These are phyloP conservation scores for Drosophila prostipennis DNA, from an alignment of 2,888 invertebrate species.

Conservation along the genomic window DNA sequence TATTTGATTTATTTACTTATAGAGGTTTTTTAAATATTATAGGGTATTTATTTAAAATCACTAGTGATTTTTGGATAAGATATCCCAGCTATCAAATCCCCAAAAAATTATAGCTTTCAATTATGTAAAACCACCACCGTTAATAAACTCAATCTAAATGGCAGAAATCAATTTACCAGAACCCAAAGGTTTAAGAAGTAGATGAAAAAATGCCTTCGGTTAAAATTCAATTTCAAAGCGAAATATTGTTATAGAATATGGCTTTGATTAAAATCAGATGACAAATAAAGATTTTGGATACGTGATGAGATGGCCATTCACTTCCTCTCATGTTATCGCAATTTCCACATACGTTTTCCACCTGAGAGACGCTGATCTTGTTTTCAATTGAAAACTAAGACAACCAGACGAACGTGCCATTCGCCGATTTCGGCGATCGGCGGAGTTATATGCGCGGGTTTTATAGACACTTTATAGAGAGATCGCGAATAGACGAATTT, in stretches of 20 bases:
- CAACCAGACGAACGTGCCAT: conserved; percentile 32
- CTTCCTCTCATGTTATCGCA: conserved; percentile 7
- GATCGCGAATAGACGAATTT: conserved; percentile 20
- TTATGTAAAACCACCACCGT: background rate
- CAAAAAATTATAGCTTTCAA: background rate
- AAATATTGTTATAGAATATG: no score
- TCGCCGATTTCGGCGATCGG: conserved; percentile 31
- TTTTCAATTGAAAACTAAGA: conserved; percentile 11
- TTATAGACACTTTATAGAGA: background rate
- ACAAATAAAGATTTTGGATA: conserved; percentile 8
- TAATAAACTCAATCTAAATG: background rate
- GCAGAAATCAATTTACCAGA: background rate
- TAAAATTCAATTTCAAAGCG: background rate
- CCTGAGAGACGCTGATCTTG: conserved; percentile 18
- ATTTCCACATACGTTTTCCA: conserved; percentile 15
- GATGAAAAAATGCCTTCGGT: background rate
- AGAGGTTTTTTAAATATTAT: no score
- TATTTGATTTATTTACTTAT: no score
- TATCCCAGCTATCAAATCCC: no score
- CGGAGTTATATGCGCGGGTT: conserved; percentile 11
- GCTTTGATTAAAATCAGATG: background rate
- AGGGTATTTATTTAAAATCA: no score
- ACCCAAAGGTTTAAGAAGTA: background rate
- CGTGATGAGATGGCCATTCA: conserved; percentile 26
- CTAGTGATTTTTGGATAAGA: no score